phyloP scores from a whole-genome alignment of 2,888 invertebrate genomes.

The Agrotis clavis region DNA sequence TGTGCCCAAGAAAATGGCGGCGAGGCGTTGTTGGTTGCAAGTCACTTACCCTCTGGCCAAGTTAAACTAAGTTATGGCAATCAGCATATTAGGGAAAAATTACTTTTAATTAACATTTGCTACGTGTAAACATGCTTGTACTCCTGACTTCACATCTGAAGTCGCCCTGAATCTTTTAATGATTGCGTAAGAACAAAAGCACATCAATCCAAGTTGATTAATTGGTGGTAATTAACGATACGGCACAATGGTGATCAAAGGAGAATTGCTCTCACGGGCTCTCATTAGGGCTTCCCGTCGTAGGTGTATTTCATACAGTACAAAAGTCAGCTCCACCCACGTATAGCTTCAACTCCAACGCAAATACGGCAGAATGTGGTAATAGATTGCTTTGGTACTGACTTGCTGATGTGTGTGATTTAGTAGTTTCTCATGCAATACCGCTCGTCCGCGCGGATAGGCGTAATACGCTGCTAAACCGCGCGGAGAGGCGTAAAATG shows the following conservation, averaged over 20 bases:
- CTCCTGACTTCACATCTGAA: neutral
- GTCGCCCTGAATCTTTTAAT: neutral
- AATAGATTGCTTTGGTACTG: neutral
- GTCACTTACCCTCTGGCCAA: too few species aligned
- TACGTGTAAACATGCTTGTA: too few species aligned
- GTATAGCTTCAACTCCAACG: neutral
- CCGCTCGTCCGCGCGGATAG: too few species aligned
- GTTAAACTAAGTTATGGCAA: too few species aligned
- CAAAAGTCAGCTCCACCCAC: slow-evolving; percentile 2
- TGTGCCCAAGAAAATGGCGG: too few species aligned
- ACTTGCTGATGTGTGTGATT: too few species aligned
- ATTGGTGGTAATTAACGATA: slow-evolving; percentile 32
- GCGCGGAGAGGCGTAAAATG: too few species aligned
- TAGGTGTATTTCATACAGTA: slow-evolving; percentile 33
- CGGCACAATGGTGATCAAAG: slow-evolving; percentile 39
- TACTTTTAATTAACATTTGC: too few species aligned
- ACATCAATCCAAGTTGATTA: slow-evolving; percentile 29
- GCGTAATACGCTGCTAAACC: too few species aligned
- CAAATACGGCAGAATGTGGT: neutral
- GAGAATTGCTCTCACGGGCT: slow-evolving; percentile 39
- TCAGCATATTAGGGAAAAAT: too few species aligned
- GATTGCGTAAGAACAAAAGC: slow-evolving; percentile 26
- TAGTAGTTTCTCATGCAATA: too few species aligned
- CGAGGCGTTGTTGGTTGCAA: too few species aligned
- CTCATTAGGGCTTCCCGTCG: slow-evolving; percentile 18